phyloP scores from a whole-genome alignment of 2,797 vertebrate species.

The Antennarius maculatus region DNA sequence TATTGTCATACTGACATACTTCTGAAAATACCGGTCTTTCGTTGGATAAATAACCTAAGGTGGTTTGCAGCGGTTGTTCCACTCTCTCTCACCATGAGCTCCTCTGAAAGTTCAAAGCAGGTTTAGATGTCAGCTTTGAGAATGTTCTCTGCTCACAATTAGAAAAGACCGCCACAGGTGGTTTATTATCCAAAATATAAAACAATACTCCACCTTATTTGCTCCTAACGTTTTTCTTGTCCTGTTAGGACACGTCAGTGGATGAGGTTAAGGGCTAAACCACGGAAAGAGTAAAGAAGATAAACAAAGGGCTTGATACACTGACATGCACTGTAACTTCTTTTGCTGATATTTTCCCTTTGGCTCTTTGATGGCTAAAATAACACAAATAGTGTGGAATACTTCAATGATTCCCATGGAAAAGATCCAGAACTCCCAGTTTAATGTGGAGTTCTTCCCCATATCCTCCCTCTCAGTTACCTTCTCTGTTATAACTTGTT shows the following conservation, averaged over 20 bases:
- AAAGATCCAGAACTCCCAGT: slow-evolving; percentile 1
- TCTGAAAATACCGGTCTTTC: slow-evolving; percentile 64
- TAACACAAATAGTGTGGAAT: slow-evolving; percentile 6
- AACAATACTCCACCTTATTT: slow-evolving; percentile 69
- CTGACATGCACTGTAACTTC: slow-evolving; percentile 16
- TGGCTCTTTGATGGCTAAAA: slow-evolving; percentile 7
- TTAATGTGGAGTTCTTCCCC: background rate
- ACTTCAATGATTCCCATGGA: slow-evolving; percentile 5
- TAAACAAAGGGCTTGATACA: slow-evolving; percentile 32
- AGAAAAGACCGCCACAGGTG: slow-evolving; percentile 73
- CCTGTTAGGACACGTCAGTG: slow-evolving; percentile 64
- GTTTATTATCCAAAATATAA: slow-evolving; percentile 71
- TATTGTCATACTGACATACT: slow-evolving; percentile 61
- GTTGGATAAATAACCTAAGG: slow-evolving; percentile 77
- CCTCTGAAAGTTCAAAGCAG: slow-evolving; percentile 75
- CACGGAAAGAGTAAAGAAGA: slow-evolving; percentile 27
- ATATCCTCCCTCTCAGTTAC: background rate
- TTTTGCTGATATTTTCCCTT: slow-evolving; percentile 13
- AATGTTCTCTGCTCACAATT: slow-evolving; percentile 54
- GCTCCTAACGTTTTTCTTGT: slow-evolving; percentile 50
- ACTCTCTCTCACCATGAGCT: slow-evolving; percentile 52
- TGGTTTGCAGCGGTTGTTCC: slow-evolving; percentile 53
- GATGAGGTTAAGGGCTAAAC: slow-evolving; percentile 50
- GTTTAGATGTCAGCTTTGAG: slow-evolving; percentile 59
- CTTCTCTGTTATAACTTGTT: slow-evolving; percentile 29